phyloP scores from a whole-genome alignment of 2,888 invertebrate genomes.

The Polymixis flavicincta region DNA sequence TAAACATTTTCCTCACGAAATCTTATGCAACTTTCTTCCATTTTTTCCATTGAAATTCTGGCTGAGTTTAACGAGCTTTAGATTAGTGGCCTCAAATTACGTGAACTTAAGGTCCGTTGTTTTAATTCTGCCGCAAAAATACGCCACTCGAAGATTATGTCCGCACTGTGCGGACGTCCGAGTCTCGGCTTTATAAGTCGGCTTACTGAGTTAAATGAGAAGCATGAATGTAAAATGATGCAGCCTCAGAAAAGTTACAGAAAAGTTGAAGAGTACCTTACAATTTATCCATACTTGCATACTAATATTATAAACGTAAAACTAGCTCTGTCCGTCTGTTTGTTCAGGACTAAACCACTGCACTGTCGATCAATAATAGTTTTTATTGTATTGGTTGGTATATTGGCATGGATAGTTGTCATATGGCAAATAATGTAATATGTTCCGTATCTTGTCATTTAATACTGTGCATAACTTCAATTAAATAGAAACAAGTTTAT shows the following conservation, averaged over 20 bases:
- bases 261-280: not conserved
- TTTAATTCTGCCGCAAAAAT: slow-evolving; percentile 59
- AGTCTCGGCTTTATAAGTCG: slow-evolving; percentile 43
- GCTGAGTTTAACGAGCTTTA: slow-evolving; percentile 46
- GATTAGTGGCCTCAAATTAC: slow-evolving; percentile 57
- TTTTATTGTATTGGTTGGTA: too few species aligned
- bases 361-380: too few species aligned
- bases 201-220: slow-evolving; percentile 49
- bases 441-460: too few species aligned
- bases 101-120: slow-evolving; percentile 40
- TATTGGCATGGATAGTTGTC: too few species aligned
- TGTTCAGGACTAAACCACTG: too few species aligned
- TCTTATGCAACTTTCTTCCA: not conserved
- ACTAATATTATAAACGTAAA: too few species aligned
- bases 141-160: slow-evolving; percentile 53
- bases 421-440: too few species aligned
- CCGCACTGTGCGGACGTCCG: slow-evolving; percentile 20
- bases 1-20: not conserved
- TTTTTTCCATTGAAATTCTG: slow-evolving; percentile 9
- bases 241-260: not conserved
- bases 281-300: not conserved
- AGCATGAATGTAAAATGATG: slow-evolving; percentile 26
- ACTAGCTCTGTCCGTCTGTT: too few species aligned
- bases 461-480: too few species aligned
- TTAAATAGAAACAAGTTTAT: too few species aligned